A percentile compares a stretch with the other conserved stretches of the same genome.
phyloP scores from a whole-genome alignment of 2,113 vertebrate genomes.

The Monopterus albus region DNA sequence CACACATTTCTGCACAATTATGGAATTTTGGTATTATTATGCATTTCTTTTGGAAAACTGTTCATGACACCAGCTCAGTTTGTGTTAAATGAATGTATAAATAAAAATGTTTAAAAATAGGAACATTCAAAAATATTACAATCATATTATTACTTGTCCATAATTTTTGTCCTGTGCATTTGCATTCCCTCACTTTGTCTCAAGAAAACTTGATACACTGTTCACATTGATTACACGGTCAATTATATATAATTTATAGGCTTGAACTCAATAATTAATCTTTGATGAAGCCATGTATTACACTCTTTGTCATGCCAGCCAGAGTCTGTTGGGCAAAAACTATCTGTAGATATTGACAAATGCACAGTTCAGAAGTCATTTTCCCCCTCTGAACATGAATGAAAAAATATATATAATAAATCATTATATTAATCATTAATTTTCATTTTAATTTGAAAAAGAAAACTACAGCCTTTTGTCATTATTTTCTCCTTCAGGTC shows the following conservation, averaged over 20 bases:
- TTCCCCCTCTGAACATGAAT: too few relatives aligned
- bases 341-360: slow-evolving; percentile 56
- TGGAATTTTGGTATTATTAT: background rate
- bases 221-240: slow-evolving; percentile 76
- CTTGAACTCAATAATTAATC: slow-evolving; percentile 66
- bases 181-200: slow-evolving; percentile 54
- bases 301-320: slow-evolving; percentile 77
- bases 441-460: background rate
- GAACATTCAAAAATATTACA: too few relatives aligned
- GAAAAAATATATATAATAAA: too few relatives aligned
- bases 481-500: background rate
- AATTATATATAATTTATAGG: slow-evolving; percentile 77
- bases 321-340: slow-evolving; percentile 38
- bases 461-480: too few relatives aligned
- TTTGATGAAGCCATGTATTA: slow-evolving; percentile 77
- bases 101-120: too few relatives aligned
- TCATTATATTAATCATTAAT: too few relatives aligned
- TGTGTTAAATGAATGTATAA: background rate
- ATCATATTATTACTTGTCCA: background rate
- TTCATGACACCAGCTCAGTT: background rate
- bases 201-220: slow-evolving; percentile 58
- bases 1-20: background rate
- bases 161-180: background rate
- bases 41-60: background rate
- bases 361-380: background rate